These are phyloP conservation scores for Leptonema lineaticorne DNA, from an alignment of 1,140 invertebrate species.

Conservation along the genomic window DNA sequence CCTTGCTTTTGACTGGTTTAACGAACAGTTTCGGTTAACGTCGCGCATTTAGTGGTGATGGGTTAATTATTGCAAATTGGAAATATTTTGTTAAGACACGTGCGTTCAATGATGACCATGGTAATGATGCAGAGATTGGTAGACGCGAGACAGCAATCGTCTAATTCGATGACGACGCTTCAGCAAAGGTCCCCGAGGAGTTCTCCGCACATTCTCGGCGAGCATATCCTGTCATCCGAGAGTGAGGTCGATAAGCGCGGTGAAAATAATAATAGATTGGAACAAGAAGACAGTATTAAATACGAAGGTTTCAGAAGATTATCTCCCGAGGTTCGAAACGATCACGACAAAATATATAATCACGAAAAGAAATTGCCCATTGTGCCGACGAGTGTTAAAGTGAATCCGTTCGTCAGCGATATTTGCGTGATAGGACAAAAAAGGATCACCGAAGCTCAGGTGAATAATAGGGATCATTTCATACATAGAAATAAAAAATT, in stretches of 20 bases:
- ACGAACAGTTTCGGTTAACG: not conserved
- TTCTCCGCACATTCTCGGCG: slow-evolving; percentile 24
- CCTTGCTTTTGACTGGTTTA: not conserved
- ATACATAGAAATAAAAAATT: slow-evolving; percentile 36
- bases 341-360: slow-evolving; percentile 22
- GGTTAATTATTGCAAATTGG: not conserved
- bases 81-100: not conserved
- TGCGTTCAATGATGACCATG: slow-evolving; percentile 51
- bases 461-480: slow-evolving; percentile 33
- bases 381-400: slow-evolving; percentile 25
- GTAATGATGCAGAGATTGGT: slow-evolving; percentile 53
- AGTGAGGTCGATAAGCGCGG: slow-evolving; percentile 44
- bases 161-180: slow-evolving; percentile 10
- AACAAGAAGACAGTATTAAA: slow-evolving; percentile 28
- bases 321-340: slow-evolving; percentile 23
- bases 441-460: slow-evolving; percentile 25
- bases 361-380: slow-evolving; percentile 26
- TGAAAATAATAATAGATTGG: slow-evolving; percentile 41
- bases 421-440: slow-evolving; percentile 31
- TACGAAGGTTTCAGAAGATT: slow-evolving; percentile 36
- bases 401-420: slow-evolving; percentile 21
- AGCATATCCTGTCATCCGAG: slow-evolving; percentile 6
- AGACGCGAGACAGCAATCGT: slow-evolving; percentile 44
- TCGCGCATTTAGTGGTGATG: slow-evolving; percentile 1
- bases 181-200: slow-evolving; percentile 32